These are phyloP conservation scores for Barnardius zonarius DNA, from an alignment of 2,113 vertebrate genomes.

Conservation along the genomic window DNA sequence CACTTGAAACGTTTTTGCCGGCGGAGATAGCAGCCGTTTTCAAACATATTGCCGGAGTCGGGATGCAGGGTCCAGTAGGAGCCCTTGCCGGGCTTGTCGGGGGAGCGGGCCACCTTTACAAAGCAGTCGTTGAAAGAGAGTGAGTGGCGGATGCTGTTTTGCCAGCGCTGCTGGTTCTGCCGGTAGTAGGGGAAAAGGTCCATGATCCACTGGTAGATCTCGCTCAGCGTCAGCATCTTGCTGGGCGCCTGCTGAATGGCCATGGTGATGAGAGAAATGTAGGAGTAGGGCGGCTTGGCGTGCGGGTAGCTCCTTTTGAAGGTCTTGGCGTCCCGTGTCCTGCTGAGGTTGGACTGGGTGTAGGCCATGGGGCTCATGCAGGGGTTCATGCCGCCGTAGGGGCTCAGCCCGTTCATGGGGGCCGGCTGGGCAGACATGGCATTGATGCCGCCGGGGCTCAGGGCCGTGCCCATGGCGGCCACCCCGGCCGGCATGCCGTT, in stretches of 20 bases:
- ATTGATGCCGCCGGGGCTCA: conserved; percentile 86
- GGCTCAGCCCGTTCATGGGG: conserved; percentile 86
- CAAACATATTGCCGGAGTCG: conserved; percentile 98
- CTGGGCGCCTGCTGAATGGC: conserved; percentile 96
- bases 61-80: conserved; percentile 98
- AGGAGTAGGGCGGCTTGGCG: conserved; percentile 96
- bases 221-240: conserved; percentile 97
- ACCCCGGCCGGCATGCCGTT: conserved; percentile 82
- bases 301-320: conserved; percentile 95
- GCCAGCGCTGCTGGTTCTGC: conserved; percentile 98
- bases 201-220: conserved; percentile 99
- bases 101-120: conserved; percentile 95
- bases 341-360: conserved; percentile 79
- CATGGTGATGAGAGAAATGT: conserved; percentile 99
- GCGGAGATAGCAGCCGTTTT: conserved; percentile 97
- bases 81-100: conserved; percentile 97
- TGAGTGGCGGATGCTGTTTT: conserved; percentile 98
- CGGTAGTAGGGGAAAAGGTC: conserved; percentile 97
- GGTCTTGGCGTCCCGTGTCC: conserved; percentile 86
- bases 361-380: conserved; percentile 93
- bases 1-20: conserved; percentile 98
- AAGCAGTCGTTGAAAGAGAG: conserved; percentile 99
- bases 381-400: conserved; percentile 89
- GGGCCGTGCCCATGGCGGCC: conserved; percentile 84
- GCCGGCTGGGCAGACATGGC: conserved; percentile 86